These are phyloP conservation scores for Lottia gigantea DNA, from an alignment of 2,888 invertebrate species.

Conservation along the genomic window DNA sequence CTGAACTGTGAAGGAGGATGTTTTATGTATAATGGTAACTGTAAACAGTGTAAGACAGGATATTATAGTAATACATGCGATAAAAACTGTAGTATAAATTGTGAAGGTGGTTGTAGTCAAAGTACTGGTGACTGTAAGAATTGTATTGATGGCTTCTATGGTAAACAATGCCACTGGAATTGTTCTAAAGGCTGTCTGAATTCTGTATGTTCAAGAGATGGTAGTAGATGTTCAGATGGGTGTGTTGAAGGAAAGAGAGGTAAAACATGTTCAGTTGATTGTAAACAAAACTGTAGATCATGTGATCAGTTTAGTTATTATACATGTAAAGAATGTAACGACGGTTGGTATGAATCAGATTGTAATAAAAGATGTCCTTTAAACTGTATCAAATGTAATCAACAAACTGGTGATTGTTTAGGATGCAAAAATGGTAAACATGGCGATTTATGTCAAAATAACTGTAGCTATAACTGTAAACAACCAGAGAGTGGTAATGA, in stretches of 20 bases:
- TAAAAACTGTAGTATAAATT: not conserved
- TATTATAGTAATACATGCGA: not conserved
- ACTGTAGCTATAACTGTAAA: no score
- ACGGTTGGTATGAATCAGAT: constrained; percentile 29
- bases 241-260: not conserved
- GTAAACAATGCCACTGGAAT: no score
- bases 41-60: constrained; percentile 6
- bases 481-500: no score
- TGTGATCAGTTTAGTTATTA: constrained; percentile 34
- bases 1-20: not conserved
- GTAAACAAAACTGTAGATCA: constrained; percentile 8
- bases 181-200: no score
- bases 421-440: no score
- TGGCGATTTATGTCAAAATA: no score
- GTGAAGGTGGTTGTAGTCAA: not conserved
- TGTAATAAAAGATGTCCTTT: constrained; percentile 33
- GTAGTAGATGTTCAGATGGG: not conserved
- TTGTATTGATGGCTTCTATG: not conserved
- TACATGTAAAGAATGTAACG: constrained; percentile 28
- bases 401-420: no score
- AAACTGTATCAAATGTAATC: constrained; percentile 22
- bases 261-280: not conserved
- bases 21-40: constrained; percentile 22
- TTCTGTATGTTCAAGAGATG: not conserved
- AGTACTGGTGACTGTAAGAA: not conserved